Base-by-base conservation (phyloP, 2,113 vertebrate genomes). In the Synchiropus splendidus region DNA sequence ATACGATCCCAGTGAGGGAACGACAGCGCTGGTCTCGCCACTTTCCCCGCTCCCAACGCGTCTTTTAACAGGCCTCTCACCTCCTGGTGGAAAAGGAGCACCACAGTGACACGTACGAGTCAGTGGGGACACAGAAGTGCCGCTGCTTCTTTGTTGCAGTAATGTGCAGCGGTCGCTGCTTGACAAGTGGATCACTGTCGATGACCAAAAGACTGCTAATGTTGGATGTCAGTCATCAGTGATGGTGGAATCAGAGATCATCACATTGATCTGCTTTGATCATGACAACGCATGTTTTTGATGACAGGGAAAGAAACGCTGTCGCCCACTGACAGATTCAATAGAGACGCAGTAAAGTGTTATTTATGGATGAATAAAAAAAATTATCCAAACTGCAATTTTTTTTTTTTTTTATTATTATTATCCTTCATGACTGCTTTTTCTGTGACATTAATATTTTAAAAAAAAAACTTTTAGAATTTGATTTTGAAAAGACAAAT, bases 1-100 rank as follows among this genome's bases (percentile, higher is more conserved):
- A 84, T 79, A 82, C 67, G 72, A 77, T 83, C 77, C 78, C 67
- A 48, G 48, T 40, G 57, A 72, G 67, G 65, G 72, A 50, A 62
- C 48, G 55, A 64, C 34, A 37, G 58, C 70, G 70, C 55, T 56
- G 34, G 64, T 51, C 54, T 61, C 50, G 67, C 54, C 63, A 53
- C 65, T 72, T 46, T 70, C 71, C 62, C 69, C 64, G 57, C n/a
- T n/a, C n/a, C 6, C 65, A 63, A 75, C n/a, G 61, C 49, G 27
- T 72, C 72, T 71, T 68, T 79, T 74, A 77, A 74, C 72, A 66
- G 65, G 70, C 54, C 66, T 70, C 68, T 73, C 67, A 65, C 67
- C 75, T 75, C 59, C 14, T 41, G 39, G 54, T 40, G 57, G 56
- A 34, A 27, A 37, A 44, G 53, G 43, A 58, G 54, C 58, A 32